Evolutionary conservation across 2,113 vertebrate species (phyloP), one percentile per base, ranked within the genome.

Genomic region (Murina feae): DNA sequence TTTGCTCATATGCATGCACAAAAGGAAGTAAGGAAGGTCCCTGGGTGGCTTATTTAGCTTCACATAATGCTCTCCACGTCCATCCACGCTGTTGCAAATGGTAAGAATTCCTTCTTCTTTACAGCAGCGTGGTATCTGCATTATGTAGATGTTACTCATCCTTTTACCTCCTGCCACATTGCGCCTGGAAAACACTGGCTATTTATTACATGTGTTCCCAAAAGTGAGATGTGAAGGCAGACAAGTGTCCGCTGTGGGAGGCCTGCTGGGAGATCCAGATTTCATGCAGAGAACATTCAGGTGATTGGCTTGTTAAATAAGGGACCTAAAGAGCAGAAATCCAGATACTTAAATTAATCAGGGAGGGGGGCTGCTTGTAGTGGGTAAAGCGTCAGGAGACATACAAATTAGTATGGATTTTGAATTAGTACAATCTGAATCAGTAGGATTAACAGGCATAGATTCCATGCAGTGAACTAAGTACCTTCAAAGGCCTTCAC

Each of bases 171-270:
- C 37, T 10, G 9, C 21, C 32, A 23, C 35, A 53, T 0, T 14
- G n/a, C 0, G 0, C 9, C 44, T 51, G 60, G 35, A 28, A 66
- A 83, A 42, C 4, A 1, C 16, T 53, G 60, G 37, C 5, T 68
- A 11, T 47, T 16, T 68, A 11, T 47, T 16, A 28, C 3, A 25
- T 2, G 13, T 16, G 3, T 53, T 74, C 87, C 76, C n/a, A 17
- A 65, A 10, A 65, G 37, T 25, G 30, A 44, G 6, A 16, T 51
- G 2, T 16, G 44, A 72, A 2, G 10, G 39, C 51, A 78, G 76
- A 72, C 21, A 30, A 11, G 28, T 37, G 3, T n/a, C 55, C 66
- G 35, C 17, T 13, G 37, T 11, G 37, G 37, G 85, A 16, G 71
- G 60, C 3, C 1, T 35, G 9, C 1, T 14, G 42, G n/a, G 42